Evolutionary conservation across 2,113 vertebrate species (phyloP), one percentile per base, ranked within the genome.

Genomic region (Elaphurus davidianus): DNA sequence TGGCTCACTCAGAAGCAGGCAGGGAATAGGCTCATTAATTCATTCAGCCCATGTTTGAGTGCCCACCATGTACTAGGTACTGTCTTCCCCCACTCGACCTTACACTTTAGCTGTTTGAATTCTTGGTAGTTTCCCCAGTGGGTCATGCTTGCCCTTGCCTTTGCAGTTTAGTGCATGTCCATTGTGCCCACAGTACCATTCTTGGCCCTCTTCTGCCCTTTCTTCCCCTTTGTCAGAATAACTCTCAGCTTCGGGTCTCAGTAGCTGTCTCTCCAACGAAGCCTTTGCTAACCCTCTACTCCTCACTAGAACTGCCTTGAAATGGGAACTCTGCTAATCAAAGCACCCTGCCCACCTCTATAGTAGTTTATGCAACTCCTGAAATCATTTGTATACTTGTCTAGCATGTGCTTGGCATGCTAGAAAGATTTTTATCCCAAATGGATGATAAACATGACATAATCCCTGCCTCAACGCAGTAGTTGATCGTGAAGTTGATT

Each of bases 21-120:
- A 52, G 33, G 76, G 43, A 64, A 11, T 7, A 30, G 19, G 6
- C 6, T 47, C 33, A 7, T 64, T 30, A 7, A 59, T n/a, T 85
- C 17, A 8, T 28, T 62, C 91, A 23, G 6, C n/a, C 5, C 5
- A 3, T 28, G 14, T 90, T 43, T 74, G 92, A 21, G 11, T 1
- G 0, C 57, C 33, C 6, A 7, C 36, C 16, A 11, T 23, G 6
- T 6, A 9, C 11, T 3, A 12, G n/a, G 8, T n/a, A 10, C 43
- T 67, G 19, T 59, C 28, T 40, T 16, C 15, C 50, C 23, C 64
- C 19, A 30, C 62, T 47, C 9, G 5, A 16, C 28, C 50, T 76
- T 30, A 50, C n/a, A 54, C 27, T n/a, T 55, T 25, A n/a, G 47
- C 85, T 40, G 0, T 64, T 47, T 50, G 84, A 67, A 52, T 19